Conservation (phyloP, 2,888 invertebrate species). For the Drosophila eohydei region DNA sequence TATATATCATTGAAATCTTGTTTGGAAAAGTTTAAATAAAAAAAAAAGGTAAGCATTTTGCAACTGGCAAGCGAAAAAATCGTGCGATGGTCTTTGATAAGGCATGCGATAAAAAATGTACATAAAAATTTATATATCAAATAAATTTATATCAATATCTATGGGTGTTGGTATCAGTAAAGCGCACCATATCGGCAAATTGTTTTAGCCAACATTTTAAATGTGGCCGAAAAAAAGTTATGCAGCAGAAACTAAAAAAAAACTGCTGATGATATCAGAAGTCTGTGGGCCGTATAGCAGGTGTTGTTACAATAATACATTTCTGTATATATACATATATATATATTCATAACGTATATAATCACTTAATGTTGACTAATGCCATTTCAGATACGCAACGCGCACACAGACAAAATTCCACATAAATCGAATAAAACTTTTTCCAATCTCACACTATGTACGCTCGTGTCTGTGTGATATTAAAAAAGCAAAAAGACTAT, state of each 20-base stretch:
- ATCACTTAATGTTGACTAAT: conserved; percentile 50
- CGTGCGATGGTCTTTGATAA: conserved; percentile 10
- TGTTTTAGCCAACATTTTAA: conserved; percentile 8
- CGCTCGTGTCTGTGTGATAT: not conserved
- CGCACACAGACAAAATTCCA: conserved; percentile 10
- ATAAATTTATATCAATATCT: conserved; percentile 14
- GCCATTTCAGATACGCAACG: conserved; percentile 29
- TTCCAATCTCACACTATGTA: not conserved
- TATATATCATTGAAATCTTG: not conserved
- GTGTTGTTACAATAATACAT: conserved; percentile 7
- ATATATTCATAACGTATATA: not conserved
- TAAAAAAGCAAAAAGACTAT: not conserved
- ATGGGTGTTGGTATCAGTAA: conserved; percentile 29
- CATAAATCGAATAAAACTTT: conserved; percentile 25
- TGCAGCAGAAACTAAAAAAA: conserved; percentile 2
- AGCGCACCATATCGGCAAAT: conserved; percentile 31
- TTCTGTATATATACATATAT: not conserved
- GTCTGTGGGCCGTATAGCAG: conserved; percentile 5
- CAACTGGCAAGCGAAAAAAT: not conserved
- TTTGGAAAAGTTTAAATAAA: not conserved
- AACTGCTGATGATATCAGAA: conserved; percentile 28
- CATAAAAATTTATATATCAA: conserved; percentile 4
- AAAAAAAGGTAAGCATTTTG: not conserved
- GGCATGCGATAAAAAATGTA: conserved; percentile 23
- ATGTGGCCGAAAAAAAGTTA: conserved; percentile 21